phyloP scores from a whole-genome alignment of 2,113 vertebrate species.

The Heterotilapia buettikoferi region DNA sequence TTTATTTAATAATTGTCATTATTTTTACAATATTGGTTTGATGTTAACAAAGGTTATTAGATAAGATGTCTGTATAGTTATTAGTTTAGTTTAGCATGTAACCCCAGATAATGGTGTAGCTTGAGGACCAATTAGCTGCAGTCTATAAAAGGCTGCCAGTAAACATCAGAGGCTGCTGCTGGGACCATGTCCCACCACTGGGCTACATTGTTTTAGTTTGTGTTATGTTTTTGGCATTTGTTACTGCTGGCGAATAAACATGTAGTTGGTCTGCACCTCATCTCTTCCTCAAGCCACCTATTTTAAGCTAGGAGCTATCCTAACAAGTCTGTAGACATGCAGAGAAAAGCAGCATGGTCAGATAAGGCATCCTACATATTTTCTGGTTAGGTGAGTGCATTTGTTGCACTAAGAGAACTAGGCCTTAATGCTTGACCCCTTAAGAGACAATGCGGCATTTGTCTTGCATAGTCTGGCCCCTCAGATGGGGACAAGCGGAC shows the following conservation, averaged over 20 bases:
- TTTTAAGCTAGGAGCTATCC: neutral
- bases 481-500: neutral
- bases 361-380: neutral
- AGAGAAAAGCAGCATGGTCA: neutral
- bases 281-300: neutral
- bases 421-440: neutral
- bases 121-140: neutral
- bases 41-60: neutral
- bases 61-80: neutral
- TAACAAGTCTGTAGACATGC: neutral
- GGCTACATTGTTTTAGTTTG: neutral
- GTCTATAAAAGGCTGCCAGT: neutral
- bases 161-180: neutral
- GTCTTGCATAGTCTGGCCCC: neutral
- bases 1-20: neutral
- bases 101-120: neutral
- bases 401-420: neutral
- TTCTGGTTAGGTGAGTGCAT: neutral
- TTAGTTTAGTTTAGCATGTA: neutral
- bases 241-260: neutral
- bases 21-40: neutral
- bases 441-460: neutral
- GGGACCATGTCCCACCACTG: neutral
- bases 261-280: neutral
- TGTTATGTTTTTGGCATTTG: neutral